Base-by-base conservation (phyloP, 2,797 vertebrate species). In the Clarias pachynema region DNA sequence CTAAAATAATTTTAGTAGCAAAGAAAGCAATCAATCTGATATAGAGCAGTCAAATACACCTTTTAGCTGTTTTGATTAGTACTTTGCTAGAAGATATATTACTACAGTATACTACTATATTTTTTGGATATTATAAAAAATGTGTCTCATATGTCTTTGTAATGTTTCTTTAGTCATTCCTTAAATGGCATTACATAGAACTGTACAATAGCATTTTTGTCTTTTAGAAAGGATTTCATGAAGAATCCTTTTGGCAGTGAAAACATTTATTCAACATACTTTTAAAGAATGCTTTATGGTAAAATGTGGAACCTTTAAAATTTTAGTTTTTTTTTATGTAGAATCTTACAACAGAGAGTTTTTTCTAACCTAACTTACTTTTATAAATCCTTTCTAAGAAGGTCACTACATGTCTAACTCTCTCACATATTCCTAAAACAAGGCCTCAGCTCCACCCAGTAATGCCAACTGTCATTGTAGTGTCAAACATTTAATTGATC, bases 341-440 rank as follows among this genome's bases (percentile, higher is more conserved):
- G 34, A 22, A 70, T 7, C 69, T 22, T 24, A 70, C 69, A 44
- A 14, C 37, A 10, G 20, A 44, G 37, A 24, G 10, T 34, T 44
- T 44, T 72, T 22, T 34, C 69, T 44, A 72, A 14, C 10, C 1
- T 44, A 72, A 40, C 69, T 12, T 26, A 70, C 68, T 12, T 22
- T 40, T 70, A 40, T 70, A 18, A 34, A 20, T 37, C 66, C 66
- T 37, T 68, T 22, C 7, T 40, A 24, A 16, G 22, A 40, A 49
- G 53, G 44, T 29, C n/a, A 53, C 49, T 75, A 14, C 53, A 57
- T 75, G 26, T 57, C 26, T 57, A 56, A 57, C n/a, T 22, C 44
- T 75, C 82, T 83, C 82, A 83, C 40, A 83, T 96, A 94, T 94
- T 92, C 93, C 91, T 93, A 92, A 94, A 92, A 87, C 88, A 80